Evolutionary conservation across 2,797 vertebrate species (phyloP), one percentile per base, ranked within the genome.

Genomic region (Lagorchestes hirsutus): DNA sequence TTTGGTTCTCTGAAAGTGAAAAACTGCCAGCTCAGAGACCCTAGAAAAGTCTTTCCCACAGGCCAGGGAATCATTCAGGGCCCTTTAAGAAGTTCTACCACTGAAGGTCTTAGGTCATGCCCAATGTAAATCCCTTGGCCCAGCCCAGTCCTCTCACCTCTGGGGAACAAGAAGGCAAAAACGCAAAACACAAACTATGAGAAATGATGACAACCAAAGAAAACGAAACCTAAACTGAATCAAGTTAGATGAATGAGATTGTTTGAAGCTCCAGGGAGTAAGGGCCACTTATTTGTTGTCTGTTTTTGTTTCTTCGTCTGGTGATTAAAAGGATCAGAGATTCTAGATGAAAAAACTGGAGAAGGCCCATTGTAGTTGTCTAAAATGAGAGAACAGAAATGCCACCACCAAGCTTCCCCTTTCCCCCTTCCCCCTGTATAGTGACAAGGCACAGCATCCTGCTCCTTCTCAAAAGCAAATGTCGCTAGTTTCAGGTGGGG

Each of bases 191-290:
- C 67, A 82, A 82, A 82, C n/a, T n/a, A n/a, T 40, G 74, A 82
- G 74, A 46, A 82, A 82, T 82, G 40, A 46, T 82, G 74, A 46
- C 22, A 22, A 82, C n/a, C 6, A 22, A 74, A 74, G 13, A 58
- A 97, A 93, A 96, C 87, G 62, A 92, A 94, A 6, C 59, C 91
- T 95, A 92, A 57, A 92, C 90, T 95, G 57, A 82, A 46, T 96
- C 28, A 28, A 74, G 18, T 31, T 55, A 52, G 29, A 59, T 57
- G 62, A 27, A 91, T 46, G 29, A 52, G 14, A 91, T 82, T 58
- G 4, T 46, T 62, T 92, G 55, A 92, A 94, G 96, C 34, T 56
- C 93, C 55, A 91, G 92, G 94, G 54, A 55, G n/a, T 3, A 34
- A 67, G 57, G 58, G 87, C 46, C 92, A 93, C 92, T 82, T 40